Evolutionary conservation across 2,797 vertebrate genomes (phyloP).

Genomic region (Sebastolobus altivelis): DNA sequence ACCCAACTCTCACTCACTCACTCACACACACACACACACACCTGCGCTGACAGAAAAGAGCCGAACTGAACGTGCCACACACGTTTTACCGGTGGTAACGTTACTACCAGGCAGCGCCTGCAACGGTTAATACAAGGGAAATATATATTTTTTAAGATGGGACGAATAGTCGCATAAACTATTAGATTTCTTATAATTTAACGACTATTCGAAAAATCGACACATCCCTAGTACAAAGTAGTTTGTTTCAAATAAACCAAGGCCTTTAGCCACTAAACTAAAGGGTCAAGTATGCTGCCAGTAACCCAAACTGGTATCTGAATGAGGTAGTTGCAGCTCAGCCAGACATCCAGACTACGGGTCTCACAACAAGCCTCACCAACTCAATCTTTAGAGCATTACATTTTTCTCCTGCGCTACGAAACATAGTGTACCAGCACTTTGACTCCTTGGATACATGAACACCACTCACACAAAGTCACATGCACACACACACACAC

Average conservation of each 20-base stretch:
- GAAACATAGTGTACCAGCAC: slow-evolving; percentile 28
- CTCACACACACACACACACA: too few relatives aligned
- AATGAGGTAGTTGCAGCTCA: neutral
- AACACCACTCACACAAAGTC: slow-evolving; percentile 14
- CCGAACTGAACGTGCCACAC: too few relatives aligned
- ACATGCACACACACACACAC: neutral
- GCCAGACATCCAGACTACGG: neutral
- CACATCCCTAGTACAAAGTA: too few relatives aligned
- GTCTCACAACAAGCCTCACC: neutral
- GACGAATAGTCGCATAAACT: too few relatives aligned
- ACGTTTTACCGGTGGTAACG: too few relatives aligned
- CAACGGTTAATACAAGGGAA: too few relatives aligned
- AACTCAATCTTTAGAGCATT: neutral
- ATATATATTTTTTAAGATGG: too few relatives aligned
- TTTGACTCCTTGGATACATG: slow-evolving; percentile 18
- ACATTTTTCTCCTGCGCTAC: slow-evolving; percentile 18
- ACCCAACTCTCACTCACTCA: too few relatives aligned
- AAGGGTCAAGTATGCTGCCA: neutral
- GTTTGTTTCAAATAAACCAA: neutral
- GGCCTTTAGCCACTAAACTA: neutral
- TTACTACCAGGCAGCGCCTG: too few relatives aligned
- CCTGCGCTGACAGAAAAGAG: too few relatives aligned
- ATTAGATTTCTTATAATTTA: too few relatives aligned
- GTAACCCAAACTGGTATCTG: neutral
- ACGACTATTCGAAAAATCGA: too few relatives aligned